Base-by-base conservation (phyloP, 2,888 invertebrate genomes). In the Drosophila hamatofila region DNA sequence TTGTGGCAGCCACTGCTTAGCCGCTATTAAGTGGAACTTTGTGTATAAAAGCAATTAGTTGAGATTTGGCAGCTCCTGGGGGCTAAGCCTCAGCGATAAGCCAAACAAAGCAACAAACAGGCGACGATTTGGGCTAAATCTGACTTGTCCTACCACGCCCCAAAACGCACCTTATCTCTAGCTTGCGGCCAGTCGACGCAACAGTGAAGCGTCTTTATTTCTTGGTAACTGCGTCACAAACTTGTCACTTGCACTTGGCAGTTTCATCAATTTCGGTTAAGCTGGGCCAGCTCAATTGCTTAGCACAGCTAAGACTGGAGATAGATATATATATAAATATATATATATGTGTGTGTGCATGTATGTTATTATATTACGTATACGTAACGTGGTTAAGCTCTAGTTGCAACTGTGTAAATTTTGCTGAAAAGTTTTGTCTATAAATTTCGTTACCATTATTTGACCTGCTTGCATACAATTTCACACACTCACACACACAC, bases 401-500 rank as follows among this genome's bases (percentile, higher is more conserved):
- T 46, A 39, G 42, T 60, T 71, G 56, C 56, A 39, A 37, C 59
- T 48, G 41, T 21, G 16, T 46, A 25, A 49, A 54, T 52, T 54
- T 68, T 64, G 58, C 37, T 62, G 60, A 61, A 75, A 88, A 82
- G 77, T 77, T 88, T 79, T 84, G 70, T 78, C 71, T 76, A 88
- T 76, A 78, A 79, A 84, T 83, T 85, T 75, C 56, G 78, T 76
- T 80, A 57, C 65, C 78, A 74, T 82, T 88, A 90, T 86, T 90
- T 86, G 89, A 86, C 89, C 90, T 86, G 89, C 75, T 86, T 86
- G 86, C 88, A 83, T 86, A 83, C 83, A 88, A 88, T 88, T 82
- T 80, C 60, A 56, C 61, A 48, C 37, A 63, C 57, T 42, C 39
- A 48, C 62, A 65, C 57, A 46, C 61, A 46, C 52, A 51, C 42